phyloP scores from a whole-genome alignment of 2,113 vertebrate genomes.

The Chionomys nivalis region DNA sequence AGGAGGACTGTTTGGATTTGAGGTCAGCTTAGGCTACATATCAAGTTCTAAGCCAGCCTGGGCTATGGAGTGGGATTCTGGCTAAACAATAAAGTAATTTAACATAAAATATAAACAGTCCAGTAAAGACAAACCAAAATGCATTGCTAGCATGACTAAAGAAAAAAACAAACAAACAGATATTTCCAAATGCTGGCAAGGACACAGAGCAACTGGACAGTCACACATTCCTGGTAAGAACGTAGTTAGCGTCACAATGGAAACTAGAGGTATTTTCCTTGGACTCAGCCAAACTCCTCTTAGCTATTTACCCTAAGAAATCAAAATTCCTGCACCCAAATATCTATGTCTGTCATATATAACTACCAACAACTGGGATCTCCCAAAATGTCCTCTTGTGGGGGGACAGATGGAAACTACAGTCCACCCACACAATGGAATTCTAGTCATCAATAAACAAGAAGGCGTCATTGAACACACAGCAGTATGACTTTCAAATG shows the following conservation, averaged over 20 bases:
- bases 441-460: neutral
- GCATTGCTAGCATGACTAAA: neutral
- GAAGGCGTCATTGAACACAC: neutral
- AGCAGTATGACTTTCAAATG: neutral
- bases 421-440: too few relatives aligned
- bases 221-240: neutral
- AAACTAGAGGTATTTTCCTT: neutral
- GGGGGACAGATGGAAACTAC: neutral
- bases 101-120: neutral
- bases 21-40: neutral
- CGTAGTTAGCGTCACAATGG: neutral
- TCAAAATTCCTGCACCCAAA: neutral
- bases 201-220: neutral
- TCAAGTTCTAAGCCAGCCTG: neutral
- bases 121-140: neutral
- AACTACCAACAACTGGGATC: neutral
- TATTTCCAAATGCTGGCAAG: neutral
- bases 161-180: slow-evolving; percentile 22
- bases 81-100: neutral
- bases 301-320: slow-evolving; percentile 11
- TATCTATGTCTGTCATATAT: neutral
- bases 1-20: too few relatives aligned
- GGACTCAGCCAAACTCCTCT: neutral
- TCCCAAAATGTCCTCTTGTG: neutral
- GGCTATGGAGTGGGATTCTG: neutral